Percentiles rank a stretch among this genome's conserved stretches.
Conservation (phyloP, 2,797 vertebrate genomes). For the Fistularia tabacaria region DNA sequence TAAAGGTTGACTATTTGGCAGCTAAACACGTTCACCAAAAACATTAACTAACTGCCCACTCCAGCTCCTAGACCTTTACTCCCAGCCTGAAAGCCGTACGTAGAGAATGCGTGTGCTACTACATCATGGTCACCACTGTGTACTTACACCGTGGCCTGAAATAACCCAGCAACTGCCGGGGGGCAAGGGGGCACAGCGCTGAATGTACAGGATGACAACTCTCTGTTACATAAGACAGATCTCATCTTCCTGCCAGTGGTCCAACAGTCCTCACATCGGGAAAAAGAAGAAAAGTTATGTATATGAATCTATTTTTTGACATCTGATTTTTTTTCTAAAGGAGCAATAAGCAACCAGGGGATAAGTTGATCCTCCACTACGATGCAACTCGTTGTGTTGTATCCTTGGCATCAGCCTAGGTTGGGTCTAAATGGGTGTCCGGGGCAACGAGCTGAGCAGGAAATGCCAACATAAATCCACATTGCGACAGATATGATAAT, state of each 20-base stretch:
- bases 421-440: constrained; percentile 18
- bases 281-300: constrained; percentile 6
- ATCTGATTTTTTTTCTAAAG: too few relatives aligned
- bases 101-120: too few relatives aligned
- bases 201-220: constrained; percentile 21
- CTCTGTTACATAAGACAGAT: constrained; percentile 28
- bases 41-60: constrained; percentile 7
- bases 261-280: constrained; percentile 11
- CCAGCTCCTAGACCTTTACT: too few relatives aligned
- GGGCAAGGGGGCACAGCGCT: not conserved
- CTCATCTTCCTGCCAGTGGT: constrained; percentile 14
- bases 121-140: too few relatives aligned
- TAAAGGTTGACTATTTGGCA: constrained; percentile 42
- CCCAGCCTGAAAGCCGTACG: too few relatives aligned
- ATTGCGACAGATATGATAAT: constrained; percentile 4
- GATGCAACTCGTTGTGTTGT: too few relatives aligned
- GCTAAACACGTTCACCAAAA: constrained; percentile 12
- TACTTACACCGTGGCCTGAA: too few relatives aligned
- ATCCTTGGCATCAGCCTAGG: constrained; percentile 1
- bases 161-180: too few relatives aligned
- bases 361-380: too few relatives aligned
- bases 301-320: not conserved
- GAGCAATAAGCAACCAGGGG: too few relatives aligned
- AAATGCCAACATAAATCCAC: constrained; percentile 36
- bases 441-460: constrained; percentile 27